Conservation (phyloP, 2,797 vertebrate genomes). For the Myiothlypis chrysogaster region DNA sequence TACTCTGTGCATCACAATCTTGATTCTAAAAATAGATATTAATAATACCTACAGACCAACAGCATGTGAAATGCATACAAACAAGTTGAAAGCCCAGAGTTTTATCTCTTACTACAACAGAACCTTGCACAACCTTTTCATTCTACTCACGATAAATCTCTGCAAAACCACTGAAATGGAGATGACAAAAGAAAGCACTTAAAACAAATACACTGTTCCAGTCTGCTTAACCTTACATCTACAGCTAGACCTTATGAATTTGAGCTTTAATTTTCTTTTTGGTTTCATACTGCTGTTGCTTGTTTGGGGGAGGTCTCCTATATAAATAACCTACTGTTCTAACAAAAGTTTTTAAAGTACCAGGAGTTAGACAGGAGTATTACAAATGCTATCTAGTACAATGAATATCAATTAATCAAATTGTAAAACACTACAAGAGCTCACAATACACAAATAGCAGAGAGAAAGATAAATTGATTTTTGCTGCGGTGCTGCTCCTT, state of each 20-base stretch:
- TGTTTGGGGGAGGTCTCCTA: conserved; percentile 54
- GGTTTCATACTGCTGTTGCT: conserved; percentile 20
- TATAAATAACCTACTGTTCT: conserved; percentile 66
- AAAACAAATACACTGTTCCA: conserved; percentile 7
- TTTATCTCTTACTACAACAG: neutral
- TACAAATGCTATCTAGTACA: conserved; percentile 76
- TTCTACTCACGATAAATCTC: conserved; percentile 7
- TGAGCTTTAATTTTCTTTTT: conserved; percentile 57
- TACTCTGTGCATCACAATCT: conserved; percentile 44
- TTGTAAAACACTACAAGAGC: conserved; percentile 74
- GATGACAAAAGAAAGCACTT: conserved; percentile 40
- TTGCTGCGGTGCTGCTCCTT: conserved; percentile 88
- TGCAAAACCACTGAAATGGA: conserved; percentile 25
- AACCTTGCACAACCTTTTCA: conserved; percentile 39
- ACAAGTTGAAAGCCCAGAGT: conserved; percentile 37
- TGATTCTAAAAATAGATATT: conserved; percentile 71
- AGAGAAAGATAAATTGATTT: conserved; percentile 87
- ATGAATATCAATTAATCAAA: conserved; percentile 83
- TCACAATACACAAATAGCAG: conserved; percentile 77
- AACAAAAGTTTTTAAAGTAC: conserved; percentile 72
- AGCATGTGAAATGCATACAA: conserved; percentile 63
- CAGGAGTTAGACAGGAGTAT: conserved; percentile 61
- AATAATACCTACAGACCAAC: conserved; percentile 60
- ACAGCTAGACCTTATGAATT: conserved; percentile 20
- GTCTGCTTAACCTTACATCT: conserved; percentile 63